These are phyloP conservation scores for Rosalia funebris DNA, from an alignment of 2,888 invertebrate species.

Conservation along the genomic window DNA sequence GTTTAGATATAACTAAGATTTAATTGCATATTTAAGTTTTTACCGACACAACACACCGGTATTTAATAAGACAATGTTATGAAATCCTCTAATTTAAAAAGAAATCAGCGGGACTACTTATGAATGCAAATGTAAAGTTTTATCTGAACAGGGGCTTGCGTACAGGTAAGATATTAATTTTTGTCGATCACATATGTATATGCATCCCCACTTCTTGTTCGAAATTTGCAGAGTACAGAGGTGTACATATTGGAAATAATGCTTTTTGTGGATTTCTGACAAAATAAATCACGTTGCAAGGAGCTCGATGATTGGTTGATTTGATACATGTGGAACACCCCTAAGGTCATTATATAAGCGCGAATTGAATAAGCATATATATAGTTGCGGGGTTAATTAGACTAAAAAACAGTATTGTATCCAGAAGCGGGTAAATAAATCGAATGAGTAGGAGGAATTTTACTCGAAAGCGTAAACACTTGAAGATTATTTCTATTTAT, in stretches of 20 bases:
- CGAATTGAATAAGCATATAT: background rate
- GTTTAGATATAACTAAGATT: background rate
- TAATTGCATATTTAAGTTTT: slow-evolving; percentile 1
- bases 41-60: background rate
- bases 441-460: background rate
- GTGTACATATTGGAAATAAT: slow-evolving; percentile 20
- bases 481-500: too few relatives aligned
- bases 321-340: slow-evolving; percentile 9
- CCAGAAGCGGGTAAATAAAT: background rate
- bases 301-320: slow-evolving; percentile 14
- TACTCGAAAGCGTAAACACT: background rate
- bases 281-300: slow-evolving; percentile 24
- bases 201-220: slow-evolving; percentile 13
- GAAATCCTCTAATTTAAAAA: background rate
- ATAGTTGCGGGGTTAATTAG: slow-evolving; percentile 11
- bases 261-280: slow-evolving; percentile 17
- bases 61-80: background rate
- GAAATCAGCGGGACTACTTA: slow-evolving; percentile 1
- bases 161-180: slow-evolving; percentile 28
- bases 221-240: slow-evolving; percentile 15
- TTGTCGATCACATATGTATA: slow-evolving; percentile 36
- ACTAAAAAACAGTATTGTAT: slow-evolving; percentile 2
- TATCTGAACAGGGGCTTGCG: slow-evolving; percentile 14
- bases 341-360: slow-evolving; percentile 4
- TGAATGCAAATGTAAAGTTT: slow-evolving; percentile 14